phyloP scores from a whole-genome alignment of 53 echinoderm and acorn worm species.

The Henricia sp. region DNA sequence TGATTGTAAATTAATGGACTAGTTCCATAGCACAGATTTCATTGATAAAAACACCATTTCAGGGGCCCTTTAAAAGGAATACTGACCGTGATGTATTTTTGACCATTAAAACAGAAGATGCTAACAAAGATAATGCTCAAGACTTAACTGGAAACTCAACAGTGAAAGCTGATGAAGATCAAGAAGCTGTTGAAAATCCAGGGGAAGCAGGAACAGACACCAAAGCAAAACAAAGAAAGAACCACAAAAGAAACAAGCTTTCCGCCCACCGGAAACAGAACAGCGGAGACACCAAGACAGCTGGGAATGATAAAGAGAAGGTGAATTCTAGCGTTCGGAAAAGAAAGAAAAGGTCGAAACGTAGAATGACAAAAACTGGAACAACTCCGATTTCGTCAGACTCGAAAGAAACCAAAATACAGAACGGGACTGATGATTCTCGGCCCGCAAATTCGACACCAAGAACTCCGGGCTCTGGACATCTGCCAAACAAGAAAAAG shows the following conservation, averaged over 20 bases:
- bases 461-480: background rate
- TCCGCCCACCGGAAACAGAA: constrained; percentile 41
- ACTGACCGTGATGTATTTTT: too few relatives aligned
- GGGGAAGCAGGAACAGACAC: constrained; percentile 6
- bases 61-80: too few relatives aligned
- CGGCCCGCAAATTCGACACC: background rate
- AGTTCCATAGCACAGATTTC: too few relatives aligned
- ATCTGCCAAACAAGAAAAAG: background rate
- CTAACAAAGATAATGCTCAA: background rate
- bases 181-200: constrained; percentile 49
- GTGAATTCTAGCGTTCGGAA: background rate
- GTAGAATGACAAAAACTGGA: background rate
- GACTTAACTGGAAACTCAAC: constrained; percentile 29
- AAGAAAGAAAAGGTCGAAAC: constrained; percentile 5
- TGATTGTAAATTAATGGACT: too few relatives aligned
- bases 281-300: background rate
- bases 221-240: background rate
- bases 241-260: constrained; percentile 4
- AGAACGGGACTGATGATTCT: constrained; percentile 9
- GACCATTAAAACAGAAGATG: constrained; percentile 11
- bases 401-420: constrained; percentile 15
- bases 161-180: background rate
- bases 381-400: background rate
- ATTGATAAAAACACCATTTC: too few relatives aligned
- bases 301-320: constrained; percentile 27